Conservation (phyloP, 2,888 invertebrate species). For the Sesia bembeciformis region DNA sequence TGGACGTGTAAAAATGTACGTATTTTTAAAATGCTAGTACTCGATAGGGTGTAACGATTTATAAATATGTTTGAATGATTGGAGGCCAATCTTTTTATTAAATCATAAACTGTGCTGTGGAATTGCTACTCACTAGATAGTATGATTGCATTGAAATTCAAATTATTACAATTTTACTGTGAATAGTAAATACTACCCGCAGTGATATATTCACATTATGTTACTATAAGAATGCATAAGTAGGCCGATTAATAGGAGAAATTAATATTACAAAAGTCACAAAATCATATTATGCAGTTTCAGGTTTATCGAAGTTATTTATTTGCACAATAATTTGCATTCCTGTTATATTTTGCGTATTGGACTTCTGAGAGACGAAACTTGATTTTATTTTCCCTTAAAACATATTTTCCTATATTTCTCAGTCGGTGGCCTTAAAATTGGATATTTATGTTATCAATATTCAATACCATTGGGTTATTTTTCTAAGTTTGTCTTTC, state of each 20-base stretch:
- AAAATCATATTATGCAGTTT: neutral
- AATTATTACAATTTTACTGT: constrained; percentile 1
- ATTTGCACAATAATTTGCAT: constrained; percentile 28
- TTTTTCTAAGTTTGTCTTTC: too few relatives aligned
- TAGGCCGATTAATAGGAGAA: too few relatives aligned
- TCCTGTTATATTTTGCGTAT: constrained; percentile 20
- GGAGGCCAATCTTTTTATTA: constrained; percentile 1
- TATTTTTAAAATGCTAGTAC: too few relatives aligned
- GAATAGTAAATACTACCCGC: neutral
- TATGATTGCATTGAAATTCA: constrained; percentile 13
- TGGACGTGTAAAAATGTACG: too few relatives aligned
- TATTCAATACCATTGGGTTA: too few relatives aligned
- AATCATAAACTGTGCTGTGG: constrained; percentile 22
- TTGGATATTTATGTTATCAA: too few relatives aligned
- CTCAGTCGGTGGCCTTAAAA: too few relatives aligned
- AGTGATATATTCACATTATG: too few relatives aligned
- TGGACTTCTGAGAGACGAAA: constrained; percentile 29
- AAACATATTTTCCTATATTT: too few relatives aligned
- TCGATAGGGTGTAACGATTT: neutral
- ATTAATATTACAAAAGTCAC: neutral
- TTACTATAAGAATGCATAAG: too few relatives aligned
- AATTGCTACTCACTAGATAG: constrained; percentile 41
- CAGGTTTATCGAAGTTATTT: neutral
- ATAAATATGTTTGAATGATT: constrained; percentile 4
- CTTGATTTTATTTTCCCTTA: too few relatives aligned